Base-by-base conservation (phyloP, 2,888 invertebrate species). In the Beris chalybata region DNA sequence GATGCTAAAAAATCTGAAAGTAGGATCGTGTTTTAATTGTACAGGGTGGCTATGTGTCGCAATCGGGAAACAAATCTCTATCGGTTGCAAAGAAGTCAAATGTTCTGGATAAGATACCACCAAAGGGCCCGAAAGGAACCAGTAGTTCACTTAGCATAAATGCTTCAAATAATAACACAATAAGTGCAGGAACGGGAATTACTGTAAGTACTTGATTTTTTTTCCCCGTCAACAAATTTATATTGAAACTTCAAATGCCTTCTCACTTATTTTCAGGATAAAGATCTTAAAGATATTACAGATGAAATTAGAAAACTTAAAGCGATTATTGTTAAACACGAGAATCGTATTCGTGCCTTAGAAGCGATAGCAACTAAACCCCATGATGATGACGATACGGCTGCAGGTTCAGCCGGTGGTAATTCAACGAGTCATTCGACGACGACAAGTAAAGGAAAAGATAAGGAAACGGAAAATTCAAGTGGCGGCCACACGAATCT, bases 301-400 rank as follows among this genome's bases (percentile, higher is more conserved):
- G 93, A 95, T 76, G 95, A 95, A 81, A 93, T 95, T 73, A 87
- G 94, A 67, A 94, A 94, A 79, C 82, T 95, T 71, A 95, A 95
- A 77, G 91, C 94, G n/a, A 92, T 95, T 80, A 93, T 95, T 73
- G 92, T 95, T 31, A 95, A 95, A 76, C 95, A 95, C 77, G 95
- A 95, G 82, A 94, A 93, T 72, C 79, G 81, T 67, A 80, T 81
- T 65, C 78, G 81, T 30, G 80, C 80, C 61, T 72, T 81, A 69
- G 81, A 81, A 72, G 81, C 81, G 4, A 75, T 61, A 38, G 61
- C 79, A 64, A 72, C 73, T 47, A 76, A 76, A 64, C 75, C 76
- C 13, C 74, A 76, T 53, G 74, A 75, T 61, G 77, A 77, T 58
- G 78, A 76, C 45, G 74, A 74, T 69, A 52, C 38, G 50, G 75